These are phyloP conservation scores for Ceyx cyanopectus DNA, from an alignment of 2,113 vertebrate genomes.

Conservation along the genomic window DNA sequence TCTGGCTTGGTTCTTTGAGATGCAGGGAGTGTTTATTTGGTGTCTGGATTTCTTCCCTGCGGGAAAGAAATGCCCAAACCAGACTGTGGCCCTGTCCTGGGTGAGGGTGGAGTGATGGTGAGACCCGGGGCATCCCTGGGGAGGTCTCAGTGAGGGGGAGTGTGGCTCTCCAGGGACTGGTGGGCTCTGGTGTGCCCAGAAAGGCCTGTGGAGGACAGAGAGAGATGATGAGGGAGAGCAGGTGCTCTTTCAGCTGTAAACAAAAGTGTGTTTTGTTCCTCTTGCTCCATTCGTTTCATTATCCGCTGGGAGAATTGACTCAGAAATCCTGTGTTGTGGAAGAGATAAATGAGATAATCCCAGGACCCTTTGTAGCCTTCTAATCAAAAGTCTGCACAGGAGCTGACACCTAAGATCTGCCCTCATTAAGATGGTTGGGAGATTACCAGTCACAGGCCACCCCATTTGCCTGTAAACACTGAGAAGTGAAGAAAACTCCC, in stretches of 20 bases:
- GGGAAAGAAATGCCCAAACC: background rate
- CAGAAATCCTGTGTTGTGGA: slow-evolving; percentile 21
- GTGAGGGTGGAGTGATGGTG: background rate
- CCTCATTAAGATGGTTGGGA: slow-evolving; percentile 33
- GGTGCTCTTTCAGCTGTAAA: background rate
- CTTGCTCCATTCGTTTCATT: slow-evolving; percentile 20
- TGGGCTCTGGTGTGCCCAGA: background rate
- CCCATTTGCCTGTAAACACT: slow-evolving; percentile 10
- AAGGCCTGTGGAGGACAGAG: background rate
- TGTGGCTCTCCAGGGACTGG: background rate
- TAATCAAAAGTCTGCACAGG: slow-evolving; percentile 32
- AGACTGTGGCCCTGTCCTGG: background rate
- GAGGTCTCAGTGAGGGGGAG: background rate
- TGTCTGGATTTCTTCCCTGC: background rate
- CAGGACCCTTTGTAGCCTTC: slow-evolving; percentile 26
- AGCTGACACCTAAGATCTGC: slow-evolving; percentile 38
- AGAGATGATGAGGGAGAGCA: background rate
- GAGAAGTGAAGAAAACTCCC: background rate
- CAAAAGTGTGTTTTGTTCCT: background rate
- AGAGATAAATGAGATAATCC: slow-evolving; percentile 35
- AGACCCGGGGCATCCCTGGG: background rate
- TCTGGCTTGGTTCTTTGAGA: background rate
- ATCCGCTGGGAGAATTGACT: background rate
- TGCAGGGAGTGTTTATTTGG: background rate
- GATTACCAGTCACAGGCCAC: slow-evolving; percentile 19